Base-by-base conservation (phyloP, 2,888 invertebrate genomes). In the Gastracanthus pulcherrimus region DNA sequence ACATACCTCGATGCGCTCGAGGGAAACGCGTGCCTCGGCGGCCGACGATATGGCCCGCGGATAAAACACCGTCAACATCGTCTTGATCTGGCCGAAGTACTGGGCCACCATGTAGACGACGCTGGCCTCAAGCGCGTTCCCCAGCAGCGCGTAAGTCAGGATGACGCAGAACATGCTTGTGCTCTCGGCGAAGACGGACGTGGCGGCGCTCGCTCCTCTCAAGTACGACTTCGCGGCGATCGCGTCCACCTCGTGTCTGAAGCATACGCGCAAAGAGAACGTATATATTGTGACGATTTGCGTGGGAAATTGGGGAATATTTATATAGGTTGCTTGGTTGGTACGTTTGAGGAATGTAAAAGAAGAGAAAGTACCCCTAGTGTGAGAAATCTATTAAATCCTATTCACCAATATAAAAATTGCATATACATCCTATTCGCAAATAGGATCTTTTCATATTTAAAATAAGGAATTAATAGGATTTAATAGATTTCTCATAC, bases 81-180 rank as follows among this genome's bases (percentile, higher is more conserved):
- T 16, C 16, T 58, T 58, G 90, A 89, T 96, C 48, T 96, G 92
- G 13, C 95, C 93, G 95, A 96, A 58, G 89, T 96, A 95, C 87
- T 96, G 96, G 5, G 96, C 95, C 87, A 96, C 93, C 0, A 96
- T 95, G 91, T 96, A 96, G 0, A 96, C 95, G 87, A 95, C 93
- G 76, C 95, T 94, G 0, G 94, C 93, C 90, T 92, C 91, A 84
- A 93, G 88, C 26, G 81, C 84, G 78, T 92, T 88, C 16, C 89
- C 94, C 90, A 82, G 94, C 88, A 97, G 92, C 7, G 96, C 95
- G 88, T 95, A 97, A 0, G 95, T 94, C 64, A 97, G 93, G 77
- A 58, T 29, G 0, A 58, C 26, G 31, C 26, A 58, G 16, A 58
- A 58, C 29, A 58, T 29, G 16, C 58, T 58, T 0, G 58, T 58